Evolutionary conservation across 1,140 invertebrate species (phyloP), one percentile per base, ranked within the genome.

Genomic region (Nebria ingens): DNA sequence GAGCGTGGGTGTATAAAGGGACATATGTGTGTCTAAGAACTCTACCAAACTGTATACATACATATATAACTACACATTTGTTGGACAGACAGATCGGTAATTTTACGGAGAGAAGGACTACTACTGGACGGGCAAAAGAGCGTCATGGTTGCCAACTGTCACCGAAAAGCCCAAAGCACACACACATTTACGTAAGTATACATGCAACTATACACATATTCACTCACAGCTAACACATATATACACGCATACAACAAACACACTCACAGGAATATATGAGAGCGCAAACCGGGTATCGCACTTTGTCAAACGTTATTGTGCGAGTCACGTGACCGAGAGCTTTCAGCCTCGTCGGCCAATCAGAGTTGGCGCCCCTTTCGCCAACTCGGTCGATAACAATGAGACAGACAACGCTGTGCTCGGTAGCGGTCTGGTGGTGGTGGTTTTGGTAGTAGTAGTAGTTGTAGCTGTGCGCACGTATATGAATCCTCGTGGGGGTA

Each of bases 241-340:
- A n/a, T n/a, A n/a, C n/a, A n/a, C n/a, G n/a, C n/a, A n/a, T n/a
- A n/a, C n/a, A n/a, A n/a, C n/a, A n/a, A n/a, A n/a, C n/a, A n/a
- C n/a, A n/a, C n/a, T n/a, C n/a, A n/a, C n/a, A n/a, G n/a, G n/a
- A n/a, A n/a, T n/a, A n/a, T n/a, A n/a, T 45, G 40, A 45, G 3
- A 17, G 15, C 40, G 3, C 3, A 45, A 17, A 9, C 17, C 40
- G 6, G 15, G 15, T 9, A 45, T 45, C 40, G 40, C 15, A 45
- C 40, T 45, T 45, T 45, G 40, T 45, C 40, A 45, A 45, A 45
- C 15, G 40, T 45, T 45, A 45, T 45, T 11, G 40, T 45, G 40
- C 3, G 9, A 45, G 40, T 45, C 40, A 45, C 40, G 40, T 45
- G 40, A 45, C 6, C 40, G 15, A 45, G 17, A 45, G 40, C 40